These are phyloP conservation scores for Leptonema lineaticorne DNA, from an alignment of 1,140 invertebrate genomes.

Conservation along the genomic window DNA sequence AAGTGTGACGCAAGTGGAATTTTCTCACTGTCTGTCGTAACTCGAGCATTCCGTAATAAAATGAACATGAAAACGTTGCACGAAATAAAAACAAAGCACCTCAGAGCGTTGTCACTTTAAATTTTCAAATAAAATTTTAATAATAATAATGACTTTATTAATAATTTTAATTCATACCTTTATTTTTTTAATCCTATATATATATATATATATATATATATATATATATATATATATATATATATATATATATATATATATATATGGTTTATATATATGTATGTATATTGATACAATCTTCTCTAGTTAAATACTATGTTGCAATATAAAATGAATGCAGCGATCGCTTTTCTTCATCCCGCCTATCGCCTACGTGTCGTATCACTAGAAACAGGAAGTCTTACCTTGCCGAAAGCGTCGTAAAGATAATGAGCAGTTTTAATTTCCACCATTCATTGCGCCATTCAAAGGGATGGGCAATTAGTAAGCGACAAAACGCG, in stretches of 20 bases:
- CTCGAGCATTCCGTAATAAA: too few relatives aligned
- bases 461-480: slow-evolving; percentile 22
- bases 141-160: too few relatives aligned
- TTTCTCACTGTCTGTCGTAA: too few relatives aligned
- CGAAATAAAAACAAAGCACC: too few relatives aligned
- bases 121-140: too few relatives aligned
- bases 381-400: slow-evolving; percentile 20
- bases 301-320: not conserved
- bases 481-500: slow-evolving; percentile 29
- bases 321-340: not conserved
- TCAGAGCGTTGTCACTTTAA: too few relatives aligned
- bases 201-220: not conserved
- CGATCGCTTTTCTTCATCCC: too few relatives aligned
- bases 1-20: too few relatives aligned
- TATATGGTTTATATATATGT: not conserved
- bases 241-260: not conserved
- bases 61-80: too few relatives aligned
- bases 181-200: too few relatives aligned
- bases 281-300: not conserved
- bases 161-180: too few relatives aligned
- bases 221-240: not conserved
- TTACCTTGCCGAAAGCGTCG: slow-evolving; percentile 13
- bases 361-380: too few relatives aligned
- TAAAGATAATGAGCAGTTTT: slow-evolving; percentile 30
- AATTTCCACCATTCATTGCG: slow-evolving; percentile 27